Conservation (phyloP, 2,113 vertebrate genomes). For the Malurus elegans region DNA sequence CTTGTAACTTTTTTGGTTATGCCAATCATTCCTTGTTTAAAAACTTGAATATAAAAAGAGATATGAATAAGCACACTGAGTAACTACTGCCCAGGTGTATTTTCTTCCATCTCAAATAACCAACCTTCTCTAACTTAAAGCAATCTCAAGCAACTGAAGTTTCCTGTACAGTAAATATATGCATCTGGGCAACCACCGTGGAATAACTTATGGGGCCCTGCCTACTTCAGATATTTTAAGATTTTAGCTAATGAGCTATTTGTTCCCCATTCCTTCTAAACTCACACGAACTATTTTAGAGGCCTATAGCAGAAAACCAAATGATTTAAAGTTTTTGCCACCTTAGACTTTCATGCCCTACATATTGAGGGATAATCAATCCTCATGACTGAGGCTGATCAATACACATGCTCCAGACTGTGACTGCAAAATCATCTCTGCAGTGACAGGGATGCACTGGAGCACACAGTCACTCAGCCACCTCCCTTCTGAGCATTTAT, state of each 20-base stretch:
- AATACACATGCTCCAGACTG: neutral
- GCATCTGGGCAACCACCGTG: fast-evolving
- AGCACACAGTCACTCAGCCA: neutral
- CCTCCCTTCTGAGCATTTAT: neutral
- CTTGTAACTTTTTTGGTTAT: neutral
- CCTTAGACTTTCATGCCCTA: neutral
- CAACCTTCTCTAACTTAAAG: neutral
- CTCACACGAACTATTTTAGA: neutral
- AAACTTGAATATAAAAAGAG: neutral
- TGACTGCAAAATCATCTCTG: neutral
- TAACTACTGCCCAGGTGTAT: neutral
- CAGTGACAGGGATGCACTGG: neutral
- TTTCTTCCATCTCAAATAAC: neutral
- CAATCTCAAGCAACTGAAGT: neutral
- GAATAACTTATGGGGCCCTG: neutral
- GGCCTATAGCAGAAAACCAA: neutral
- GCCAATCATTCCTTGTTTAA: neutral
- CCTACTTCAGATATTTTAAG: neutral
- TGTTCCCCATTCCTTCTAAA: neutral
- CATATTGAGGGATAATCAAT: neutral
- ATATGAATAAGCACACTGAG: neutral
- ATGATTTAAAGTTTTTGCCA: neutral
- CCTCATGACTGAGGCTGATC: neutral
- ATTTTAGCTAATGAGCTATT: neutral
- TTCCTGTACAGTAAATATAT: neutral